phyloP scores from a whole-genome alignment of 1,140 invertebrate genomes.

The Leptopilina boulardi region DNA sequence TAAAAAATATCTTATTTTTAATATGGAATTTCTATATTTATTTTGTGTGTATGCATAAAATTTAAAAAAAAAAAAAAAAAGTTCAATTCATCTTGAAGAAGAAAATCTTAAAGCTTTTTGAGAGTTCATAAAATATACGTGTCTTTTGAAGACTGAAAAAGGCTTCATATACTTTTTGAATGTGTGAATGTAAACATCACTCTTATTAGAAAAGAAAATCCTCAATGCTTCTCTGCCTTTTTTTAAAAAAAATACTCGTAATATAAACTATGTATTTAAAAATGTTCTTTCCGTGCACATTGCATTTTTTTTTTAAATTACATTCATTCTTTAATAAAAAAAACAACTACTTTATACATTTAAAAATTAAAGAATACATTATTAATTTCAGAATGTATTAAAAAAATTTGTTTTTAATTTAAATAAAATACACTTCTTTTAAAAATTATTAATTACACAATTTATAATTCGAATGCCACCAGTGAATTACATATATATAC shows the following conservation, averaged over 20 bases:
- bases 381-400: too few species aligned
- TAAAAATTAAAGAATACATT: too few species aligned
- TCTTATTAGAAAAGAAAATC: neutral
- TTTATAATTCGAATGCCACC: too few species aligned
- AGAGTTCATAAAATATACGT: constrained; percentile 11
- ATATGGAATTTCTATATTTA: neutral
- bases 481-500: too few species aligned
- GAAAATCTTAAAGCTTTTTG: constrained; percentile 19
- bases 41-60: neutral
- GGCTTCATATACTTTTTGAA: neutral
- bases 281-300: too few species aligned
- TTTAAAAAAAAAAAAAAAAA: neutral
- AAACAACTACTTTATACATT: too few species aligned
- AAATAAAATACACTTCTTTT: too few species aligned
- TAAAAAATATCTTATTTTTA: neutral
- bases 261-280: neutral
- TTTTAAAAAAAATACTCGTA: neutral
- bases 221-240: constrained; percentile 2
- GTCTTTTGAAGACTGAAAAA: constrained; percentile 23
- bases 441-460: too few species aligned
- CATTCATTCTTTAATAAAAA: too few species aligned
- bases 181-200: constrained; percentile 11
- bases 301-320: too few species aligned
- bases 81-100: neutral
- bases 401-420: too few species aligned